Evolutionary conservation across 1,140 invertebrate genomes (phyloP).

Genomic region (Scaptomyza graminum): DNA sequence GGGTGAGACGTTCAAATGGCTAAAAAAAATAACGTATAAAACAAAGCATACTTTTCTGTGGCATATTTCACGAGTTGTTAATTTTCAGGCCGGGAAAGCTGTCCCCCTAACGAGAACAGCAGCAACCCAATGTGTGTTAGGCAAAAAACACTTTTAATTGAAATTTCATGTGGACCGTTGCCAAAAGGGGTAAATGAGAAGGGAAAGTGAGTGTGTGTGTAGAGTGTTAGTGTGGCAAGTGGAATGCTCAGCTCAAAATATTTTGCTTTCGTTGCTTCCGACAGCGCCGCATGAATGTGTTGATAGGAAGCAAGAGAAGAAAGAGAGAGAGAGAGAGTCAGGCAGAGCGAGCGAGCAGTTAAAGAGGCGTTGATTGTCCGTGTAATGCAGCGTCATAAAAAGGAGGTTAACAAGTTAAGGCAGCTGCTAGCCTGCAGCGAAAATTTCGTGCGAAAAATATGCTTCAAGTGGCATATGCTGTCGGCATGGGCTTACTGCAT

Average conservation of each 20-base stretch:
- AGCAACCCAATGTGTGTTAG: conserved; percentile 29
- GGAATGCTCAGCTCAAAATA: conserved; percentile 70
- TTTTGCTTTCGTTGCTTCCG: conserved; percentile 67
- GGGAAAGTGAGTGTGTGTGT: no score
- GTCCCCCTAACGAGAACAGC: conserved; percentile 5
- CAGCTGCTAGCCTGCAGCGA: conserved; percentile 19
- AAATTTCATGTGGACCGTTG: conserved; percentile 65
- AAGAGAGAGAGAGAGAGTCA: neutral
- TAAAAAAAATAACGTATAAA: conserved; percentile 32
- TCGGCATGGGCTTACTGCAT: neutral
- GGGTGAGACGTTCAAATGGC: conserved; percentile 23
- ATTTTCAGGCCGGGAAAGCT: conserved; percentile 47
- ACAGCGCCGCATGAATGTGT: conserved; percentile 49
- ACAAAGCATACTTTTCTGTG: conserved; percentile 65
- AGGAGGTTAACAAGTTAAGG: conserved; percentile 77
- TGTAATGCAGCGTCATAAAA: conserved; percentile 62
- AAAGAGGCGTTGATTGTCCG: conserved; percentile 66
- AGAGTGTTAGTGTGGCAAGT: neutral
- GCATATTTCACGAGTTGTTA: conserved; percentile 74
- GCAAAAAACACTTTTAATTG: conserved; percentile 71
- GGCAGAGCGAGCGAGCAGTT: neutral
- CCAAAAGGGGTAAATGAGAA: neutral
- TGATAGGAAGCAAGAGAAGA: no score
- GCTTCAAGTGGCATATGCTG: conserved; percentile 24
- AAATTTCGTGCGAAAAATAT: conserved; percentile 66